A percentile compares a stretch with the other conserved stretches of the same genome.
These are phyloP conservation scores for Cavia aperea DNA, from an alignment of 2,113 vertebrate species.

Conservation along the genomic window DNA sequence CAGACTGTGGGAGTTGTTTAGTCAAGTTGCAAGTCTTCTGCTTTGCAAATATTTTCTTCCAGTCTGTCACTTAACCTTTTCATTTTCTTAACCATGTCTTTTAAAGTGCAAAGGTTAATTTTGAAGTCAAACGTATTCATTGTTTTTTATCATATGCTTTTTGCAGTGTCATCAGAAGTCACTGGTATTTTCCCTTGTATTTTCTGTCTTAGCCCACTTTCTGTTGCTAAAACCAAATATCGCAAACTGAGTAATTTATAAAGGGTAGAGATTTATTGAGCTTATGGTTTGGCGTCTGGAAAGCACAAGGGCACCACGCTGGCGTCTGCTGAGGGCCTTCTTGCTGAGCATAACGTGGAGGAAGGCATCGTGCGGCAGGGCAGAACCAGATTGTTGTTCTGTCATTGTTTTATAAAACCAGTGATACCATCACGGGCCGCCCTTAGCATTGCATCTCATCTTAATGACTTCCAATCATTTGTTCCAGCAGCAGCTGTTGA, in stretches of 20 bases:
- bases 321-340: not conserved
- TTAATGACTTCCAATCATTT: not conserved
- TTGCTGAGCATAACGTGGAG: not conserved
- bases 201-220: not conserved
- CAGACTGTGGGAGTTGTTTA: not conserved
- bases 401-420: not conserved
- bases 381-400: not conserved
- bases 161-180: not conserved
- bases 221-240: not conserved
- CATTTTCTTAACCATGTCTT: constrained; percentile 23
- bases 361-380: not conserved
- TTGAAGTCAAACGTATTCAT: not conserved
- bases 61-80: not conserved
- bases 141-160: not conserved
- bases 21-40: not conserved
- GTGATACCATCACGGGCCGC: too few species aligned
- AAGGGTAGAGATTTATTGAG: not conserved
- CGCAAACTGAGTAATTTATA: not conserved
- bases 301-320: not conserved
- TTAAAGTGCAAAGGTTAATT: not conserved
- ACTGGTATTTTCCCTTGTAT: not conserved
- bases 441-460: not conserved
- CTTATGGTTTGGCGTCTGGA: not conserved
- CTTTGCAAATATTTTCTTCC: constrained; percentile 24
- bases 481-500: not conserved